phyloP scores from a whole-genome alignment of 2,797 vertebrate species.

The Danionella dracula region DNA sequence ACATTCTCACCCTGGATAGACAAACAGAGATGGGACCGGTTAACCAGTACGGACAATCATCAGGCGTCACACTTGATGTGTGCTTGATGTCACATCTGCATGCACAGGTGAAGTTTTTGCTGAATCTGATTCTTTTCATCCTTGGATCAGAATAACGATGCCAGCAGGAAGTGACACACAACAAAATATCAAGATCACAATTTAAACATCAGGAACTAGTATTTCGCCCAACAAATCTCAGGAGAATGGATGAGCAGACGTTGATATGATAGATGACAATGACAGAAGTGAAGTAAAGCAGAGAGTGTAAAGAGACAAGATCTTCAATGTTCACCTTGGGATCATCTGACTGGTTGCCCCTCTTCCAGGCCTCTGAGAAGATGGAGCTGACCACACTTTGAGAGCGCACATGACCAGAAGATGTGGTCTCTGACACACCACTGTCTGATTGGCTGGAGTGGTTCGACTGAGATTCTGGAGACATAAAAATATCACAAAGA shows the following conservation, averaged over 20 bases:
- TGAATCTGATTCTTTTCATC: neutral
- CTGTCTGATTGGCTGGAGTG: constrained; percentile 97
- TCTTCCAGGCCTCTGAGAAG: constrained; percentile 97
- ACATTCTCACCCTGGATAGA: constrained; percentile 78
- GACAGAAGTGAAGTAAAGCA: neutral
- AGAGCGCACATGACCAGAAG: constrained; percentile 83
- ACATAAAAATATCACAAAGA: neutral
- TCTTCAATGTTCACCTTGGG: constrained; percentile 65
- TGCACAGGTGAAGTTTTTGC: neutral
- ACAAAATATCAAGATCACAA: neutral
- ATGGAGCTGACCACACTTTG: constrained; percentile 95
- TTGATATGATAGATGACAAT: neutral
- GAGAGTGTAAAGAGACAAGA: constrained; percentile 2
- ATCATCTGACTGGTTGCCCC: constrained; percentile 91
- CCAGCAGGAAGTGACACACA: neutral
- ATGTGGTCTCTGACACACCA: constrained; percentile 87
- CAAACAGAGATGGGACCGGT: constrained; percentile 49
- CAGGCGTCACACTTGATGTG: neutral
- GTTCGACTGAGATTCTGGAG: constrained; percentile 83
- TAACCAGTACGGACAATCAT: neutral
- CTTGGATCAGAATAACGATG: neutral
- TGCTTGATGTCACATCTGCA: neutral
- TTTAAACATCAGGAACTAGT: neutral
- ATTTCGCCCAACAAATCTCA: neutral
- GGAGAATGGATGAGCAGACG: neutral